A percentile compares a stretch with the other conserved stretches of the same genome.
Evolutionary conservation across 2,797 vertebrate genomes (phyloP).

Genomic region (Malurus splendens): DNA sequence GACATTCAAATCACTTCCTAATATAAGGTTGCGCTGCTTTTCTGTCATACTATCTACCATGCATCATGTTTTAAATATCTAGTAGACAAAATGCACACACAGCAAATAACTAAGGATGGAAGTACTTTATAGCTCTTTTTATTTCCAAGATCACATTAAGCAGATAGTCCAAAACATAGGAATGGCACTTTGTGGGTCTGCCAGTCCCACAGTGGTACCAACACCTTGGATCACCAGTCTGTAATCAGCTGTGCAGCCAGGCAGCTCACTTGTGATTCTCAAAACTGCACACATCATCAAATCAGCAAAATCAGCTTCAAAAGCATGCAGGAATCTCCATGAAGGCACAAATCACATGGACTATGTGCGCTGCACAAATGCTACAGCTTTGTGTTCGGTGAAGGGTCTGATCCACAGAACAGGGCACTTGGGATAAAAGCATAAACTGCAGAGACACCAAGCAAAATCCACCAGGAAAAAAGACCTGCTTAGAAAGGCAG

Average conservation of each 20-base stretch:
- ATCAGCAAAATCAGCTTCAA: neutral
- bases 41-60: neutral
- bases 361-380: neutral
- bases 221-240: neutral
- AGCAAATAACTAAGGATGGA: neutral
- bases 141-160: neutral
- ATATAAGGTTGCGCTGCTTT: neutral
- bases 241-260: neutral
- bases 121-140: neutral
- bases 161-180: neutral
- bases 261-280: neutral
- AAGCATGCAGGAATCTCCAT: neutral
- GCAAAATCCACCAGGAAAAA: neutral
- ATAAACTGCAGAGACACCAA: neutral
- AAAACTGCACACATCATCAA: neutral
- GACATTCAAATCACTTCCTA: slow-evolving; percentile 41
- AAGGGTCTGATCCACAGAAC: neutral
- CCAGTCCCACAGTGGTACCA: neutral
- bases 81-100: neutral
- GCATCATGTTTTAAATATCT: slow-evolving; percentile 2
- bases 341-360: neutral
- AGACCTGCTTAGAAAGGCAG: slow-evolving; percentile 4
- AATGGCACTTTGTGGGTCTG: neutral
- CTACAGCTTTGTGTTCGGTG: neutral
- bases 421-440: neutral